Base-by-base conservation (phyloP, 2,888 invertebrate genomes). In the Panzeria rudis region DNA sequence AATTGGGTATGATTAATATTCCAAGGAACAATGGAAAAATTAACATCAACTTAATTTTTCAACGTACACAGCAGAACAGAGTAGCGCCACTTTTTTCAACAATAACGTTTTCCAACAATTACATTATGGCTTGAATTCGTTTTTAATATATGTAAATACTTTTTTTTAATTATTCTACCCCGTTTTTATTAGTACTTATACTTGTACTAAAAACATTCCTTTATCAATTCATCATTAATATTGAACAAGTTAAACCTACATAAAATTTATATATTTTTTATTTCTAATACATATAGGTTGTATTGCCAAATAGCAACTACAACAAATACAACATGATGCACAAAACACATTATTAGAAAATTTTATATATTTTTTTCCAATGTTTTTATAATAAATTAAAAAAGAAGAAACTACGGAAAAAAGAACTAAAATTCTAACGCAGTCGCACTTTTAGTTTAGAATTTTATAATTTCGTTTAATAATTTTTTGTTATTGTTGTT, bases 401-500 rank as follows among this genome's bases (percentile, higher is more conserved):
- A 47, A 38, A n/a, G 17, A 62, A 7, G 1, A 38, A 56, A 38
- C 13, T 1, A 61, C 7, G 62, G 61, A 29, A 38, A 38, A 35
- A 3, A 47, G 59, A 54, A 76, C 38, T 29, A 68, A 83, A 86
- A 90, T 91, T 91, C 90, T 91, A 91, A 91, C 90, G 90, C 90
- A 91, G 91, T 88, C 90, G 90, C 90, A 91, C 89, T 89, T 89
- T 88, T 88, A 83, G 86, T 87, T 87, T 88, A 86, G 77, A 85
- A 85, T 78, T 78, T 75, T 82, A 82, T 83, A 87, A 83, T 75
- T 84, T 86, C n/a, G 64, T 61, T 47, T 84, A 75, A 66, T 83
- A 73, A 73, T 17, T 56, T 59, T 50, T 73, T 61, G 64, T 76
- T 71, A 11, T 71, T 69, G 41, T 79, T 38, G 32, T 38, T 69